Conservation (phyloP, 2,113 vertebrate genomes). For the Protobothrops mucrosquamatus region DNA sequence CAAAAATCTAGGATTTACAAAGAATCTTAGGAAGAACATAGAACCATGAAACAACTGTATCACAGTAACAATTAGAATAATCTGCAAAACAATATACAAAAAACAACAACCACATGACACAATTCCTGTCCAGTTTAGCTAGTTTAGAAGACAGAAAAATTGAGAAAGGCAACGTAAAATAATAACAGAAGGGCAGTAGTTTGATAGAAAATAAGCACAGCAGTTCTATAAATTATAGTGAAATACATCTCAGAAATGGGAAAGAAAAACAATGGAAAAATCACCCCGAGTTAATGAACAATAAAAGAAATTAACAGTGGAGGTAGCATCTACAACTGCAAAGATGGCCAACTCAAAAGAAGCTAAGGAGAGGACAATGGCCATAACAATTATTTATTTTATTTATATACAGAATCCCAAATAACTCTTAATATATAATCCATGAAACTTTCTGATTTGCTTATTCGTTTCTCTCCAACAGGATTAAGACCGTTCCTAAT, state of each 20-base stretch:
- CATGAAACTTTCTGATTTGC: neutral
- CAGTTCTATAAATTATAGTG: neutral
- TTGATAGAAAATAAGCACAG: neutral
- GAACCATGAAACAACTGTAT: neutral
- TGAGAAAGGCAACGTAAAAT: neutral
- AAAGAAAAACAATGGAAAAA: neutral
- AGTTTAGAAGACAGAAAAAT: neutral
- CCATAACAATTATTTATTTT: neutral
- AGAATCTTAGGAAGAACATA: neutral
- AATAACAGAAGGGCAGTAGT: neutral
- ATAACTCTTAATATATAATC: neutral
- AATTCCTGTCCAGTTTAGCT: neutral
- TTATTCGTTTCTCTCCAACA: neutral
- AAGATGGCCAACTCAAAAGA: neutral
- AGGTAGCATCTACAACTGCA: neutral
- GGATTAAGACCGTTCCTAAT: neutral
- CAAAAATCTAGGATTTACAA: neutral
- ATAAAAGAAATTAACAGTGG: neutral
- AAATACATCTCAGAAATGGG: neutral
- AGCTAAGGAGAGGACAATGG: neutral
- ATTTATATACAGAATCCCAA: neutral
- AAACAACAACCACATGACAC: neutral
- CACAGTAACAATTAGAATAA: neutral
- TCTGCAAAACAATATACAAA: neutral
- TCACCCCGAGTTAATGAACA: neutral